Percentiles rank a stretch among this genome's conserved stretches.
phyloP scores from a whole-genome alignment of 2,888 invertebrate species.

The Drosophila peninsularis region DNA sequence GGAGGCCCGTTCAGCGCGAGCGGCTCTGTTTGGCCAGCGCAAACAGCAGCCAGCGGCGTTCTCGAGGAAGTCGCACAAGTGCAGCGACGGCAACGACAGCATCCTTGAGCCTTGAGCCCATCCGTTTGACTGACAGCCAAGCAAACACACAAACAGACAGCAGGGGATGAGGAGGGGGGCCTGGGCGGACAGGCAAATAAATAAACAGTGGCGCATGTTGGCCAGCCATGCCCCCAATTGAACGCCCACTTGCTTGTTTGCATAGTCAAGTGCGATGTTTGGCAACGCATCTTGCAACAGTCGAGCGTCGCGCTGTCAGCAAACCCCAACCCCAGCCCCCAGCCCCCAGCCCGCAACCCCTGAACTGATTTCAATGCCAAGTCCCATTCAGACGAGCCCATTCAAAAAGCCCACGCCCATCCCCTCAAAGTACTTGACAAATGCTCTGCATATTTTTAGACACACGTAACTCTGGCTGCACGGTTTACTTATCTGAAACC shows the following conservation, averaged over 20 bases:
- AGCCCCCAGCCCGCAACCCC: not conserved
- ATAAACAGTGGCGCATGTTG: constrained; percentile 63
- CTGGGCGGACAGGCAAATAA: constrained; percentile 58
- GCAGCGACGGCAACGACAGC: constrained; percentile 52
- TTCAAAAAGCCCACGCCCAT: constrained; percentile 18
- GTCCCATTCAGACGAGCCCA: constrained; percentile 9
- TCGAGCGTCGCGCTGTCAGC: constrained; percentile 16
- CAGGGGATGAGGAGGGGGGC: not conserved
- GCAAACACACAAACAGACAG: constrained; percentile 60
- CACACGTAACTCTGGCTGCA: not conserved
- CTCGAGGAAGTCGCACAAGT: constrained; percentile 66
- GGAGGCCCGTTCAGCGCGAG: not conserved
- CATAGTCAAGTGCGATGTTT: constrained; percentile 81
- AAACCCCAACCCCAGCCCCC: not conserved
- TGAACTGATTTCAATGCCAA: constrained; percentile 17
- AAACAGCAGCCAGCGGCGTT: constrained; percentile 59
- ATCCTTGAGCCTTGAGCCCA: constrained; percentile 67
- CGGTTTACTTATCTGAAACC: not conserved
- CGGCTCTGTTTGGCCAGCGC: constrained; percentile 64
- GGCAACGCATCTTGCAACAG: constrained; percentile 65
- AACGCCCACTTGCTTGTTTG: constrained; percentile 71
- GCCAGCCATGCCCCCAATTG: constrained; percentile 37
- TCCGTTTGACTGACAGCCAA: constrained; percentile 71
- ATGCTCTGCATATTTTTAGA: constrained; percentile 4
- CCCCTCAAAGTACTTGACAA: constrained; percentile 7